Conservation (phyloP, 2,888 invertebrate species). For the Troglohyphantes excavatus region DNA sequence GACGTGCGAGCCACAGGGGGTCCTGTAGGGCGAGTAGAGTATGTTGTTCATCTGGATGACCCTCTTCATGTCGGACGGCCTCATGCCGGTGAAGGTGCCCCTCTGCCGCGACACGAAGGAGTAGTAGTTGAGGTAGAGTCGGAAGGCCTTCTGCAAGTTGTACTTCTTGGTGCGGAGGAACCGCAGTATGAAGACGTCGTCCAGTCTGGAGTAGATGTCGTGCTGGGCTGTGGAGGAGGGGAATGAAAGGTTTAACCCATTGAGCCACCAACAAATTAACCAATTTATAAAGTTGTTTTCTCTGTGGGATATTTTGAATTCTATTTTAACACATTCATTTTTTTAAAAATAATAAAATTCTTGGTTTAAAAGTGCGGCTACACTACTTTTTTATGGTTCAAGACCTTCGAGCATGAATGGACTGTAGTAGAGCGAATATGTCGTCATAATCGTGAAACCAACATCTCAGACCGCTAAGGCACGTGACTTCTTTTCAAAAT, state of each 20-base stretch:
- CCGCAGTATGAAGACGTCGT: constrained; percentile 33
- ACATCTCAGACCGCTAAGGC: too few relatives aligned
- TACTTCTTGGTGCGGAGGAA: constrained; percentile 48
- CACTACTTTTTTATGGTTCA: too few relatives aligned
- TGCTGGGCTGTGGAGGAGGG: not conserved
- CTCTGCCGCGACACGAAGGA: not conserved
- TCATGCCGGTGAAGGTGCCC: constrained; percentile 34
- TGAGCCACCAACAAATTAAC: not conserved
- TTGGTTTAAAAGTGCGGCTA: too few relatives aligned
- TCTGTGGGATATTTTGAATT: too few relatives aligned
- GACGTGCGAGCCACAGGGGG: constrained; percentile 13
- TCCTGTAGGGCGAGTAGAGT: constrained; percentile 28
- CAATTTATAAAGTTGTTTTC: too few relatives aligned
- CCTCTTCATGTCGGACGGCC: constrained; percentile 26
- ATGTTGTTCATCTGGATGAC: constrained; percentile 47
- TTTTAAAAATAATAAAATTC: too few relatives aligned
- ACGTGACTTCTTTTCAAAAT: too few relatives aligned
- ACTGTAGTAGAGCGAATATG: too few relatives aligned
- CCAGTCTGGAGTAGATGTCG: constrained; percentile 31
- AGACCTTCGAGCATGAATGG: too few relatives aligned
- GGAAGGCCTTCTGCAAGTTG: constrained; percentile 41
- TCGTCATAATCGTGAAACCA: too few relatives aligned
- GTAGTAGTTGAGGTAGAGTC: constrained; percentile 30
- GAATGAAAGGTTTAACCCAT: not conserved
- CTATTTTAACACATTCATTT: too few relatives aligned